phyloP scores from a whole-genome alignment of 2,797 vertebrate species.

The Steatocranus sp. region DNA sequence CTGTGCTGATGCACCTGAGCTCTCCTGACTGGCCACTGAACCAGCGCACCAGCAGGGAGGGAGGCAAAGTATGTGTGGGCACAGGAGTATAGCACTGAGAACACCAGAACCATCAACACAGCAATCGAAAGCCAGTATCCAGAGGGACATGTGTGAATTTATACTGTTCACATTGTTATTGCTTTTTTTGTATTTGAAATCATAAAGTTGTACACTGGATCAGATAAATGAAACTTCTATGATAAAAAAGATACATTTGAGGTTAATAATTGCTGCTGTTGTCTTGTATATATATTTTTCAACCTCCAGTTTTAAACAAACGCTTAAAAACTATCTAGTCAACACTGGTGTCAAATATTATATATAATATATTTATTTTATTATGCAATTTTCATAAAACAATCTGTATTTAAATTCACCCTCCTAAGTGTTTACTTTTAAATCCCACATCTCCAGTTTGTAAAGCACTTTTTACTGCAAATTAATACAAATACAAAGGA shows the following conservation, averaged over 20 bases:
- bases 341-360: background rate
- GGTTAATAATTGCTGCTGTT: background rate
- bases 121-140: background rate
- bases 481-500: background rate
- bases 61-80: slow-evolving; percentile 24
- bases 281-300: background rate
- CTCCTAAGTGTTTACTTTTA: background rate
- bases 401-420: background rate
- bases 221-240: background rate
- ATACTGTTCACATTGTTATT: background rate
- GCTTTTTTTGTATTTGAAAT: background rate
- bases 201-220: background rate
- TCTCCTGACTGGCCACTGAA: slow-evolving; percentile 61
- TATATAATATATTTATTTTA: background rate
- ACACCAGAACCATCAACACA: background rate
- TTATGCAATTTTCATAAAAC: background rate
- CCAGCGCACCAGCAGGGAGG: slow-evolving; percentile 25
- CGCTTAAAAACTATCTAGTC: background rate
- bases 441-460: background rate
- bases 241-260: background rate
- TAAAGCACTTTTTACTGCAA: background rate
- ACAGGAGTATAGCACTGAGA: slow-evolving; percentile 34
- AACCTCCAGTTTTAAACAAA: background rate
- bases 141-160: background rate
- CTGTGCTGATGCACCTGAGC: slow-evolving; percentile 52